phyloP scores from a whole-genome alignment of 2,113 vertebrate species.

The Hassar affinis region DNA sequence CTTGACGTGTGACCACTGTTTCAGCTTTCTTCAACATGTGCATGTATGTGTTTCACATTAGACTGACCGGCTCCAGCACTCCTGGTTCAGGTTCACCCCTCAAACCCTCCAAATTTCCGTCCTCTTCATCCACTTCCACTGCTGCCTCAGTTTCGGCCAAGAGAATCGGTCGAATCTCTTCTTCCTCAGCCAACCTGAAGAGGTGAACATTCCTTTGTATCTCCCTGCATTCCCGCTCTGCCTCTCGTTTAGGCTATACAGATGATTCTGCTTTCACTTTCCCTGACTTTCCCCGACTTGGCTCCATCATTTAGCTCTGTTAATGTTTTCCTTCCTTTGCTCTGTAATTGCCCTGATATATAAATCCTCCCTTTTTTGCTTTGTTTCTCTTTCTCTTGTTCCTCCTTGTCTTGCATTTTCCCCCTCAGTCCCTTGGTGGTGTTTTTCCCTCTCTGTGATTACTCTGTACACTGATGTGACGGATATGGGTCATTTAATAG shows the following conservation, averaged over 20 bases:
- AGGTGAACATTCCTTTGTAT: slow-evolving; percentile 69
- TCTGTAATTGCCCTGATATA: not conserved
- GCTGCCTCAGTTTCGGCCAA: slow-evolving; percentile 76
- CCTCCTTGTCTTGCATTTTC: slow-evolving; percentile 18
- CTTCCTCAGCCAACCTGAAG: slow-evolving; percentile 74
- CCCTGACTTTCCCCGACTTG: not conserved
- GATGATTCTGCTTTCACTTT: not conserved
- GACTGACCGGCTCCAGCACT: slow-evolving; percentile 68
- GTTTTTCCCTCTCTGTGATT: slow-evolving; percentile 53
- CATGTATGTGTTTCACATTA: slow-evolving; percentile 52
- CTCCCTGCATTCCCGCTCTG: not conserved
- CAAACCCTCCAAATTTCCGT: slow-evolving; percentile 79
- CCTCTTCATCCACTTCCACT: slow-evolving; percentile 72
- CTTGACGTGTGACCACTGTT: not conserved
- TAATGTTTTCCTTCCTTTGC: not conserved
- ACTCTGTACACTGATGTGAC: slow-evolving; percentile 42
- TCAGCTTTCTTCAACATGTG: not conserved
- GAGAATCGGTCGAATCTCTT: slow-evolving; percentile 74
- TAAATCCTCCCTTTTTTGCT: not conserved
- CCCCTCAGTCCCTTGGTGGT: slow-evolving; percentile 43
- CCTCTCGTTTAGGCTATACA: not conserved
- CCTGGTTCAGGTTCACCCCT: slow-evolving; percentile 74
- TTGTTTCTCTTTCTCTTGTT: not conserved
- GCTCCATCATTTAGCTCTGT: not conserved
- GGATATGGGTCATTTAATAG: not conserved